Conservation (phyloP, 2,888 invertebrate genomes). For the Lathronympha strigana region DNA sequence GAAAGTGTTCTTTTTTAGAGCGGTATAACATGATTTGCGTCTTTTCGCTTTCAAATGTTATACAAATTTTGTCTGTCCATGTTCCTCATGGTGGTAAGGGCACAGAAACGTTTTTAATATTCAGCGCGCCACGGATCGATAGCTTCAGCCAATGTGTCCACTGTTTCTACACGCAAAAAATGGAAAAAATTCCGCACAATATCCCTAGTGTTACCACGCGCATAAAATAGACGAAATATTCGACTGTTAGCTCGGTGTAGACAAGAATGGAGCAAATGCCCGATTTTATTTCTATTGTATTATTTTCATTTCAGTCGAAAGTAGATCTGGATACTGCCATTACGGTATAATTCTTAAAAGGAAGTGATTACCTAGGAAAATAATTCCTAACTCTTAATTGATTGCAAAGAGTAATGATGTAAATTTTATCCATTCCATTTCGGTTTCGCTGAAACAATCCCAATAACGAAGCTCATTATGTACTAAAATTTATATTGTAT, state of each 20-base stretch:
- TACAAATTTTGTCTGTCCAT: too few relatives aligned
- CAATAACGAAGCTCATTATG: not conserved
- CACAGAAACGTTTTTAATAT: constrained; percentile 61
- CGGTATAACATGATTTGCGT: too few relatives aligned
- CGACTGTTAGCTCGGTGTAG: constrained; percentile 39
- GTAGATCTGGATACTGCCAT: too few relatives aligned
- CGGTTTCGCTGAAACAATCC: not conserved
- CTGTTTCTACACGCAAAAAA: constrained; percentile 31
- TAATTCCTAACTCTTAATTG: too few relatives aligned
- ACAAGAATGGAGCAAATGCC: constrained; percentile 4
- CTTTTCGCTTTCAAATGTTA: too few relatives aligned
- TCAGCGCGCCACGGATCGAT: constrained; percentile 64
- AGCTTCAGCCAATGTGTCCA: constrained; percentile 54
- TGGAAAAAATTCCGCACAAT: constrained; percentile 43
- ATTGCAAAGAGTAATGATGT: not conserved
- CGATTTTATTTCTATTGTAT: constrained; percentile 4
- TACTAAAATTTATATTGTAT: constrained; percentile 1
- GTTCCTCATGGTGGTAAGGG: too few relatives aligned
- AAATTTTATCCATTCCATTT: not conserved
- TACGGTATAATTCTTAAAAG: too few relatives aligned
- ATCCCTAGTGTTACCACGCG: constrained; percentile 17
- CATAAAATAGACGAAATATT: constrained; percentile 56
- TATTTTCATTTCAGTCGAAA: not conserved
- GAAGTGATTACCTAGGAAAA: too few relatives aligned
- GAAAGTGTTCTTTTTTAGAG: too few relatives aligned